phyloP scores from a whole-genome alignment of 2,888 invertebrate genomes.

The Rhimphoctona megacephalus region DNA sequence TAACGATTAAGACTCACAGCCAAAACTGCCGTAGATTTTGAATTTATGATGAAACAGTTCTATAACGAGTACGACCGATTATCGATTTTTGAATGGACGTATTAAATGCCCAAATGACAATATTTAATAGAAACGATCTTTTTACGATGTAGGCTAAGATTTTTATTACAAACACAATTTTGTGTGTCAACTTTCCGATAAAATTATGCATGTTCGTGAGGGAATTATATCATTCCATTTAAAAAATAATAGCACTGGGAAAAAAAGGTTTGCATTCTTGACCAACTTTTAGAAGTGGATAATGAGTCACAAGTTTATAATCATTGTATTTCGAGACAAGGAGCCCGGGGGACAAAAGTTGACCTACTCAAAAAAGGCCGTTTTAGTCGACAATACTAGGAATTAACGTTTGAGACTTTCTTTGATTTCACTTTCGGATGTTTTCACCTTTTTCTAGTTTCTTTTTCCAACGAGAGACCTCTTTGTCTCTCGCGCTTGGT shows the following conservation, averaged over 20 bases:
- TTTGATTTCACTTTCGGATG: not conserved
- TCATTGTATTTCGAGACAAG: constrained; percentile 13
- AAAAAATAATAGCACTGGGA: not conserved
- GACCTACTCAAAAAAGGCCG: not conserved
- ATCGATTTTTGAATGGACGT: not conserved
- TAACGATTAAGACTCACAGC: not conserved
- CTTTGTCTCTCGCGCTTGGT: constrained; percentile 13
- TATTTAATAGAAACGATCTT: not conserved
- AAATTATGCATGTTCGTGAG: not conserved
- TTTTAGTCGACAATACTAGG: not conserved
- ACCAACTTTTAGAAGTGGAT: constrained; percentile 36
- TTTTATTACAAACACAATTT: not conserved
- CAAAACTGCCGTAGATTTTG: not conserved
- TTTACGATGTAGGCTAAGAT: not conserved
- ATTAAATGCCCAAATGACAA: not conserved
- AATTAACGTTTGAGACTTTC: not conserved
- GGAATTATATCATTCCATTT: not conserved
- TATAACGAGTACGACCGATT: not conserved
- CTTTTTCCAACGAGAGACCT: constrained; percentile 7
- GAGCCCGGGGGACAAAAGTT: not conserved
- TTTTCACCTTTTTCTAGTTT: constrained; percentile 19
- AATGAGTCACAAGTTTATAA: constrained; percentile 32
- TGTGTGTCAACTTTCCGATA: not conserved
- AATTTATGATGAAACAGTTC: not conserved
- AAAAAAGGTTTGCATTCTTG: not conserved